These are phyloP conservation scores for Rotaria macrura DNA, from an alignment of 2,888 invertebrate genomes.

Conservation along the genomic window DNA sequence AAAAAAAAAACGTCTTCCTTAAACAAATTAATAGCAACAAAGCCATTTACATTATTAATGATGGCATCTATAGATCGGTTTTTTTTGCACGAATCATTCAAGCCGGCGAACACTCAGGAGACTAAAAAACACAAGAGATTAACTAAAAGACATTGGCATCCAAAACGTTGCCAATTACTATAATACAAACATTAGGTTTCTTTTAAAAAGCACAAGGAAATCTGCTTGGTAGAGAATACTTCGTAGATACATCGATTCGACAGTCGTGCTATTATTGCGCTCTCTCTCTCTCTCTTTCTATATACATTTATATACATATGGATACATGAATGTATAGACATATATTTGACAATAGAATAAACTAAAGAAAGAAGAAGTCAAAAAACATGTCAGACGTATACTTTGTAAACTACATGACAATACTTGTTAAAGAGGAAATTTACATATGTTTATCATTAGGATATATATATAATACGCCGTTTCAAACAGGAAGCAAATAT, in stretches of 20 bases:
- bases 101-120: background rate
- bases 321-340: too few species aligned
- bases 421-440: too few species aligned
- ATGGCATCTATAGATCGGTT: background rate
- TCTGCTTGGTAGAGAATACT: background rate
- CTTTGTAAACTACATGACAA: too few species aligned
- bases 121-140: background rate
- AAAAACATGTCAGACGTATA: too few species aligned
- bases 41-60: background rate
- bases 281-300: too few species aligned
- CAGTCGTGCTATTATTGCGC: background rate
- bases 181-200: background rate
- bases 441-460: too few species aligned
- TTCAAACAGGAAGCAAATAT: too few species aligned
- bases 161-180: background rate
- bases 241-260: background rate
- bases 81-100: background rate
- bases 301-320: too few species aligned
- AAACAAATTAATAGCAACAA: background rate
- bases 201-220: background rate
- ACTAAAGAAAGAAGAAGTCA: too few species aligned
- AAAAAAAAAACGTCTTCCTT: background rate
- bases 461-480: too few species aligned
- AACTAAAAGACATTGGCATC: background rate
- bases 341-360: too few species aligned